Conservation (phyloP, 2,888 invertebrate species). For the Criorhina ranunculi region DNA sequence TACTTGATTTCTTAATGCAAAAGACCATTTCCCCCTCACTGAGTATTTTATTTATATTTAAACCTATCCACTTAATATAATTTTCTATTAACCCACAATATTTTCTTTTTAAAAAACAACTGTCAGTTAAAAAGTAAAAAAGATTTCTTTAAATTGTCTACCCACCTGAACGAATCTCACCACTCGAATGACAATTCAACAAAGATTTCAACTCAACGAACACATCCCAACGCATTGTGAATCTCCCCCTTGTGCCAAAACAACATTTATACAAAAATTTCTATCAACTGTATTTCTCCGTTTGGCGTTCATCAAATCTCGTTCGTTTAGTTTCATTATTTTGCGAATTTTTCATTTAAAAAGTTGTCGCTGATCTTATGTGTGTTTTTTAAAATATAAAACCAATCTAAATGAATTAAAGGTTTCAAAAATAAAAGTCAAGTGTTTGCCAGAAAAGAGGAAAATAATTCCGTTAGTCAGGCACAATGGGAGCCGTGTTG, state of each 20-base stretch:
- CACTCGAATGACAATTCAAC: conserved; percentile 28
- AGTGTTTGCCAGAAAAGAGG: neutral
- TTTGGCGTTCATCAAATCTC: conserved; percentile 46
- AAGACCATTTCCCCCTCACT: too few relatives aligned
- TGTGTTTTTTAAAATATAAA: conserved; percentile 21
- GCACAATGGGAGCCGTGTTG: conserved; percentile 88
- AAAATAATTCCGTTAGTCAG: conserved; percentile 57
- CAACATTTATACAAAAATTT: conserved; percentile 52
- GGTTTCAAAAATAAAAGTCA: conserved; percentile 34
- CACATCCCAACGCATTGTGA: conserved; percentile 62
- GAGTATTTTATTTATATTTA: too few relatives aligned
- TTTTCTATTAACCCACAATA: too few relatives aligned
- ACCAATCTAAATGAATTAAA: conserved; percentile 17
- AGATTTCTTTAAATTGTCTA: neutral
- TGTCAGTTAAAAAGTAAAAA: neutral
- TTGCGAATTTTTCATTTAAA: conserved; percentile 46
- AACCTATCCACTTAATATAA: too few relatives aligned
- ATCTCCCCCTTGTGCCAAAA: conserved; percentile 69
- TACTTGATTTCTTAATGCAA: too few relatives aligned
- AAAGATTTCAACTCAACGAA: conserved; percentile 28
- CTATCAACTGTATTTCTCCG: conserved; percentile 48
- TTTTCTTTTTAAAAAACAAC: too few relatives aligned
- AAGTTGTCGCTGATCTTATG: conserved; percentile 10
- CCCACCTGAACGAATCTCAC: conserved; percentile 6
- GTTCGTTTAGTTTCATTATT: conserved; percentile 1